These are phyloP conservation scores for Perognathus longimembris DNA, from an alignment of 2,113 vertebrate species.

Conservation along the genomic window DNA sequence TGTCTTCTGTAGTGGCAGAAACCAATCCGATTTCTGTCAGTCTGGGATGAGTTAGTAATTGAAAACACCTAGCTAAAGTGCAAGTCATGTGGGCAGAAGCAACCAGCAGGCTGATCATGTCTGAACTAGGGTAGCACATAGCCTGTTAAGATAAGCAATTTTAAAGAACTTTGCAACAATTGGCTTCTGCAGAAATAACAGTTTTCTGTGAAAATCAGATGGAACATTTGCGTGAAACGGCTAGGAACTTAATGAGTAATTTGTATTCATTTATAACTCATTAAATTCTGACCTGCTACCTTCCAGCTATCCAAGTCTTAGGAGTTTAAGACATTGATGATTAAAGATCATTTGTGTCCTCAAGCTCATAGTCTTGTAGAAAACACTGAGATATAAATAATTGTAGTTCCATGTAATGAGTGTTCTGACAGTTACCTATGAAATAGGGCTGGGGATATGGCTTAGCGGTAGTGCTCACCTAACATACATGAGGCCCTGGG, in stretches of 20 bases:
- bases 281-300: conserved; percentile 34
- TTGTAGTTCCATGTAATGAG: background rate
- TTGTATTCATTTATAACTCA: conserved; percentile 37
- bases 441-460: no score
- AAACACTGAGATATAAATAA: conserved; percentile 14
- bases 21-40: conserved; percentile 63
- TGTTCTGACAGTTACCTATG: background rate
- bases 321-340: background rate
- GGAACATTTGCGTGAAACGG: background rate
- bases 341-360: conserved; percentile 21
- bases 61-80: conserved; percentile 64
- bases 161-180: conserved; percentile 51
- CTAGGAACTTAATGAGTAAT: background rate
- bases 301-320: background rate
- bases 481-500: no score
- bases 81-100: conserved; percentile 36
- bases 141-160: conserved; percentile 49
- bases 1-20: conserved; percentile 60
- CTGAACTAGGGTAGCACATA: conserved; percentile 37
- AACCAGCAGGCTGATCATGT: conserved; percentile 56
- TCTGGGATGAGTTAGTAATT: conserved; percentile 62
- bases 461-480: no score
- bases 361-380: conserved; percentile 26
- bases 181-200: conserved; percentile 36
- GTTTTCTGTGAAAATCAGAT: conserved; percentile 59